A percentile compares a stretch with the other conserved stretches of the same genome.
Conservation (phyloP, 2,888 invertebrate species). For the Myathropa florea region DNA sequence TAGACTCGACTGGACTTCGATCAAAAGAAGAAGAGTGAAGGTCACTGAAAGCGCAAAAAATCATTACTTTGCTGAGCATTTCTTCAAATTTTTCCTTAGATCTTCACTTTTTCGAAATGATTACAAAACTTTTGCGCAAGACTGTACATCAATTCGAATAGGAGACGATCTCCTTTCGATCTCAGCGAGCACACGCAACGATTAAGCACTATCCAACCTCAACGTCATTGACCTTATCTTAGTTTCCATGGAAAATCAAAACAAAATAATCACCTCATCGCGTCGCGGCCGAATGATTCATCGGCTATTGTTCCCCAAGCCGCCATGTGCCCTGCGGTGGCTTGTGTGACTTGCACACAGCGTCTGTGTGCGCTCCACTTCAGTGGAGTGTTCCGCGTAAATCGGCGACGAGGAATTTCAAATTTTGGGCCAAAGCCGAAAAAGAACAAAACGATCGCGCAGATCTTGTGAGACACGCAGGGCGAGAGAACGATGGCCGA, state of each 20-base stretch:
- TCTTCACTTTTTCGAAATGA: neutral
- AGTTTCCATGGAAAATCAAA: conserved; percentile 51
- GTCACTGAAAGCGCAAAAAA: no score
- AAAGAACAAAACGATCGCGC: conserved; percentile 29
- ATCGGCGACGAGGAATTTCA: conserved; percentile 15
- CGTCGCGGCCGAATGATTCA: conserved; percentile 39
- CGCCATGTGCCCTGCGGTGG: conserved; percentile 6
- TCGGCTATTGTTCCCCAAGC: conserved; percentile 30
- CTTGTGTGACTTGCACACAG: neutral
- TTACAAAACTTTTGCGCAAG: neutral
- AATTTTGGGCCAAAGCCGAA: conserved; percentile 18
- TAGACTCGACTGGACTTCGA: no score
- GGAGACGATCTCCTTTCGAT: neutral
- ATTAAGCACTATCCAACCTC: conserved; percentile 7
- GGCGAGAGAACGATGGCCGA: conserved; percentile 52
- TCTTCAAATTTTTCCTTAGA: no score
- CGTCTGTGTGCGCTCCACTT: neutral
- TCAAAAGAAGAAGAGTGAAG: no score
- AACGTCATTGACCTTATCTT: conserved; percentile 57
- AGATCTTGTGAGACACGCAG: conserved; percentile 20
- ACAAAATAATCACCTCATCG: conserved; percentile 37
- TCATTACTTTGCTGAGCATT: no score
- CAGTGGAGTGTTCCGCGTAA: neutral
- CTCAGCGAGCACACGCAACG: conserved; percentile 8
- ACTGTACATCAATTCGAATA: no score